Evolutionary conservation across 2,888 invertebrate genomes (phyloP).

Genomic region (Schizotus pectinicornis): DNA sequence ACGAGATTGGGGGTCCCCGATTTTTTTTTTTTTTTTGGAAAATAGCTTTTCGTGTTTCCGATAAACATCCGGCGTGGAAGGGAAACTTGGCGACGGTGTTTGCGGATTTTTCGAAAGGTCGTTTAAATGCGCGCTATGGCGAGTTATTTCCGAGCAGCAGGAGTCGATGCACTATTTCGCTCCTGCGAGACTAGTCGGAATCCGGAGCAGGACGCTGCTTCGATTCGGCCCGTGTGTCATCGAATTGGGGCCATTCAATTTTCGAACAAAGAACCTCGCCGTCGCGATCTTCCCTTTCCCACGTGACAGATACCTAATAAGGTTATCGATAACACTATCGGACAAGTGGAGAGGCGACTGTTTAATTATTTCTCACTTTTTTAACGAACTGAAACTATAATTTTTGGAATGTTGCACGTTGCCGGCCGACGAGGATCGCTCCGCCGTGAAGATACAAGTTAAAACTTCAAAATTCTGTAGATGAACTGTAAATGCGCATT

Average conservation of each 20-base stretch:
- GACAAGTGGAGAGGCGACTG: too few relatives aligned
- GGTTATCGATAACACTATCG: not conserved
- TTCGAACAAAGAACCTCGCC: not conserved
- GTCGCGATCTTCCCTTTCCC: not conserved
- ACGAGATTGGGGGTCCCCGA: too few relatives aligned
- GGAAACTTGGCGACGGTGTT: too few relatives aligned
- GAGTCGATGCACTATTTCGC: conserved; percentile 9
- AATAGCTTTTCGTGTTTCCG: too few relatives aligned
- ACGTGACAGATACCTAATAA: not conserved
- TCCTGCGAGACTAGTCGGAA: conserved; percentile 1
- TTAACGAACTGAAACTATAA: too few relatives aligned
- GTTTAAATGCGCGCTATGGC: conserved; percentile 3
- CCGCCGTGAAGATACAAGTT: conserved; percentile 5
- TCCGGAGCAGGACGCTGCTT: not conserved
- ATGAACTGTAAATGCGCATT: conserved; percentile 9
- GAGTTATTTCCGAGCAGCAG: conserved; percentile 1
- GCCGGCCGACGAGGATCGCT: not conserved
- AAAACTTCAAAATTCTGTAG: conserved; percentile 6
- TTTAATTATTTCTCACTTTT: too few relatives aligned
- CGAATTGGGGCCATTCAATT: not conserved
- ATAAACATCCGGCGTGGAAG: too few relatives aligned
- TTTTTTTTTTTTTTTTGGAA: too few relatives aligned
- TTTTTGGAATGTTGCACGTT: too few relatives aligned
- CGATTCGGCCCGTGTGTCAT: conserved; percentile 5
- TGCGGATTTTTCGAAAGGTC: not conserved